Conservation (phyloP, 2,113 vertebrate species). For the Camelus bactrianus region DNA sequence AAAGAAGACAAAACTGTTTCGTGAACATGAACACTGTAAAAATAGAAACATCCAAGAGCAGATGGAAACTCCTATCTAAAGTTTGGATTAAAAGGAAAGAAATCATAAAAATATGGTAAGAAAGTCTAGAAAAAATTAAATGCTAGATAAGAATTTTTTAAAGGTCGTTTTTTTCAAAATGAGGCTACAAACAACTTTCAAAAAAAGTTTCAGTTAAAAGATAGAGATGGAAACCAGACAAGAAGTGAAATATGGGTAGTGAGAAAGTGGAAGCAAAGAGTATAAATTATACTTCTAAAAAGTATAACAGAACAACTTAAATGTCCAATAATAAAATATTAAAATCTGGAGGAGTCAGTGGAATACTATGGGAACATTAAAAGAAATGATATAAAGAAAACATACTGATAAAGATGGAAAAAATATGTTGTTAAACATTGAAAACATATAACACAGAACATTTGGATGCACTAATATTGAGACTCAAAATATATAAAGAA, state of each 20-base stretch:
- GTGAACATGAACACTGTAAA: neutral
- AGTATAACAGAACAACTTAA: neutral
- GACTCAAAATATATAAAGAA: neutral
- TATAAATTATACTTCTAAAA: neutral
- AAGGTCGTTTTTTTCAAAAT: neutral
- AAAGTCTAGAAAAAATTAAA: constrained; percentile 5
- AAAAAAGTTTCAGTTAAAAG: neutral
- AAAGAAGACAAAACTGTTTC: neutral
- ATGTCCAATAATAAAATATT: neutral
- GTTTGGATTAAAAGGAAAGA: neutral
- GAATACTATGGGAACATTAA: neutral
- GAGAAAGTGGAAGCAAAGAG: neutral
- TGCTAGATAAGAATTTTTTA: neutral
- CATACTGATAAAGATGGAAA: neutral
- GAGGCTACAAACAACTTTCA: neutral
- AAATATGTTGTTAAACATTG: neutral
- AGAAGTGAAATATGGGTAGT: neutral
- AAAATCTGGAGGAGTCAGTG: neutral
- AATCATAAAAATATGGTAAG: neutral
- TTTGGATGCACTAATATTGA: neutral
- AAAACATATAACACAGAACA: neutral
- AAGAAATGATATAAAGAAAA: neutral
- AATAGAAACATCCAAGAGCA: neutral
- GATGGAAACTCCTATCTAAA: neutral
- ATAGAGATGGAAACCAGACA: neutral